Evolutionary conservation across 2,797 vertebrate genomes (phyloP), one percentile per base, ranked within the genome.

Genomic region (Apodemus agrarius): DNA sequence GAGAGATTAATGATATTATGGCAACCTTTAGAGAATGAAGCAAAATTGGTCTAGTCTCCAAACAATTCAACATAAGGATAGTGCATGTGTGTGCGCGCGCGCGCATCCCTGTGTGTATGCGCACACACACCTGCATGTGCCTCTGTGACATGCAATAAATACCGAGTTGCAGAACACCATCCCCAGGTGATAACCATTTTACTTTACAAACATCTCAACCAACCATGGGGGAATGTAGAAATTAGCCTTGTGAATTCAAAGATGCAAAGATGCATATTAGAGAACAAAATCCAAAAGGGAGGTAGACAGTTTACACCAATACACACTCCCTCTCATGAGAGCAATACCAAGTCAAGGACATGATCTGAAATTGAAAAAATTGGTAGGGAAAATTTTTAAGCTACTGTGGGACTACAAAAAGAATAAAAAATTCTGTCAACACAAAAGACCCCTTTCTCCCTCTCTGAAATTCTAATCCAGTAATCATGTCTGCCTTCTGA

Each of bases 381-480:
- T 74, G 81, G 85, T 65, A 95, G 49, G 80, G 40, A 90, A 90
- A 61, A 86, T 61, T 54, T 57, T 67, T 90, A 95, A 96, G 63
- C 74, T 72, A 75, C 67, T 61, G 12, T 14, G 83, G 37, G 74
- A 93, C 81, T 95, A 75, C 57, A 94, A 92, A 92, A 90, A 91
- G 82, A 95, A 61, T 87, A 92, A 82, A 95, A 92, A 90, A 94
- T 83, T n/a, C 94, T 96, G 93, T 95, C 94, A 96, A 97, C 90
- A 97, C 94, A 93, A 97, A 97, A 92, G 93, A 95, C 79, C 93
- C 88, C 67, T 95, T 96, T 97, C 95, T 97, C 22, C 69, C 74
- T 96, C 95, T 97, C 97, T 97, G 94, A 97, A 97, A 97, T 97
- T 97, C 93, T 95, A 97, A 97, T 97, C 90, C 89, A 89, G 95